Evolutionary conservation across 1,140 invertebrate genomes (phyloP), one percentile per base, ranked within the genome.

Genomic region (Sycobia sp.): DNA sequence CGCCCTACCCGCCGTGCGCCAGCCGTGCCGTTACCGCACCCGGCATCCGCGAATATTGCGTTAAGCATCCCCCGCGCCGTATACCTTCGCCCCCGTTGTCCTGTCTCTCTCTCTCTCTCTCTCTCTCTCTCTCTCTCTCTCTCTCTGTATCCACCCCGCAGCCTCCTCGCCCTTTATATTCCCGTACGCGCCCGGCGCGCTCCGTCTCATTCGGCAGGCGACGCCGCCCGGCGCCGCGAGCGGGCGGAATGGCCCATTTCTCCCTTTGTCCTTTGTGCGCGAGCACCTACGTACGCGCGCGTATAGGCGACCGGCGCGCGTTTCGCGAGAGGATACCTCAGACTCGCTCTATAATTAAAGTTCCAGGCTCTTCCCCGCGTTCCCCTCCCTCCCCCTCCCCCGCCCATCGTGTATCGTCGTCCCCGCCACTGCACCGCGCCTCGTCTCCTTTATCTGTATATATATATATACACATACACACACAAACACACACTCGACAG

Each of bases 341-440:
- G n/a, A n/a, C 29, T 29, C 13, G 22, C 59, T 54, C 29, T 62
- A 54, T 62, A 62, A 62, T 62, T 62, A 54, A 62, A 62, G 59
- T 54, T 46, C 38, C 41, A 62, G 14, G 47, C 22, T 23, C 46
- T 25, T 14, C 14, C 1, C 32, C 32, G 46, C 27, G 23, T 20
- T 29, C n/a, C 14, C 27, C 13, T 25, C n/a, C 9, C 44, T 27
- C 55, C 1, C 29, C 3, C 13, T 25, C 44, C 39, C 46, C 16
- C n/a, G 32, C 38, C 2, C 13, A n/a, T n/a, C n/a, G n/a, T n/a
- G n/a, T n/a, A n/a, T n/a, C n/a, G n/a, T n/a, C n/a, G n/a, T n/a
- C n/a, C n/a, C n/a, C n/a, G n/a, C n/a, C n/a, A n/a, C n/a, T n/a
- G n/a, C n/a, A n/a, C n/a, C n/a, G n/a, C n/a, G n/a, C n/a, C 20